Evolutionary conservation across 2,113 vertebrate species (phyloP).

Genomic region (Poeciliopsis occidentalis): DNA sequence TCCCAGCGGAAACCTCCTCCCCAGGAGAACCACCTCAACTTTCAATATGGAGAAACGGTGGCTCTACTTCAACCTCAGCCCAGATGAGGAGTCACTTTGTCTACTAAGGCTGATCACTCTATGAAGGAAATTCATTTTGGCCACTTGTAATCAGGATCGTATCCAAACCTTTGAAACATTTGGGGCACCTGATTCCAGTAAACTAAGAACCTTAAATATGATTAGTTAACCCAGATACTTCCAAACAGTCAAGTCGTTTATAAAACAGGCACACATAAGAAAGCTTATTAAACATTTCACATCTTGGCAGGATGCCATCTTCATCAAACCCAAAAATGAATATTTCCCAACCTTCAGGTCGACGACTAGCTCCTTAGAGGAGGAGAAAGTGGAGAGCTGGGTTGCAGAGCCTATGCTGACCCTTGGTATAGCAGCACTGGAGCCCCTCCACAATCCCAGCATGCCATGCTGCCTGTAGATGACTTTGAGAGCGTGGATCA

Average conservation of each 20-base stretch:
- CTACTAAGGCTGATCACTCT: too few relatives aligned
- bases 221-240: not conserved
- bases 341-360: slow-evolving; percentile 81
- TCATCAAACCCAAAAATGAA: not conserved
- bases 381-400: slow-evolving; percentile 87
- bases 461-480: slow-evolving; percentile 86
- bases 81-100: too few relatives aligned
- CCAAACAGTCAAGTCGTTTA: not conserved
- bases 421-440: slow-evolving; percentile 83
- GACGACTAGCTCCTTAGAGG: slow-evolving; percentile 83
- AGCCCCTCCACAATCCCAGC: slow-evolving; percentile 86
- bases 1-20: too few relatives aligned
- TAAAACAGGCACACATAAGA: not conserved
- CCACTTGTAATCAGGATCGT: too few relatives aligned
- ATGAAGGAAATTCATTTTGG: too few relatives aligned
- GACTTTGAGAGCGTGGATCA: slow-evolving; percentile 81
- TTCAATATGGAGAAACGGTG: too few relatives aligned
- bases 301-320: not conserved
- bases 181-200: too few relatives aligned
- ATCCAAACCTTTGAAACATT: too few relatives aligned
- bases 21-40: too few relatives aligned
- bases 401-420: slow-evolving; percentile 86
- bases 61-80: too few relatives aligned
- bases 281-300: not conserved
- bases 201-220: too few relatives aligned